Evolutionary conservation across 2,113 vertebrate species (phyloP), one percentile per base, ranked within the genome.

Genomic region (Amblyopsis rosae): DNA sequence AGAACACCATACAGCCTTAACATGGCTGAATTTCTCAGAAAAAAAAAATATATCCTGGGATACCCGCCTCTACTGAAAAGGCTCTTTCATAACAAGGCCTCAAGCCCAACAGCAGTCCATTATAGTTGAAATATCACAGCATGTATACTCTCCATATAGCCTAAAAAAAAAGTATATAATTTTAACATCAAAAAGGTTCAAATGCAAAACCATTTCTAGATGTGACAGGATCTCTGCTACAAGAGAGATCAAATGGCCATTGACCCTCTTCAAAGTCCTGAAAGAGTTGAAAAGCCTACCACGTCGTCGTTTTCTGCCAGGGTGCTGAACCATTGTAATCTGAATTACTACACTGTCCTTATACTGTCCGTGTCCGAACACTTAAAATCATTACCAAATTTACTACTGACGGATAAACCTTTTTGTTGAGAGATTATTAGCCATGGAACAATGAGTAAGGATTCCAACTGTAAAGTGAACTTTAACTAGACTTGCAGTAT

Each of bases 401-500:
- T 47, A 9, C 13, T 26, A 6, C 47, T 2, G 63, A 69, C 54
- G 60, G 59, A 17, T 11, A 70, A 63, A 54, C 35, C 19, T 61
- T 62, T 60, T 63, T 61, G 48, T 49, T 60, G 32, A 12, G 49
- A 5, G 54, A 67, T 59, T 53, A 51, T 66, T 56, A 64, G 67
- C 64, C 33, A 35, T n/a, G 46, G 16, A 70, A 76, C 69, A 12
- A 67, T 77, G 72, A 85, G 78, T 41, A 59, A 32, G 59, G 51
- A 9, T 51, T 56, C 19, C 65, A 65, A 57, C 71, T 64, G 54
- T 5, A 17, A 45, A 15, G 0, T 88, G 83, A 83, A 88, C 89
- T 89, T 89, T 86, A 86, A 55, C 82, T 81, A 64, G 12, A 82
- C 71, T 77, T 66, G 9, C 48, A 74, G 73, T 84, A 88, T 88